Percentiles rank a stretch among this genome's conserved stretches.
phyloP scores from a whole-genome alignment of 2,888 invertebrate genomes.

The Dasypolia templi region DNA sequence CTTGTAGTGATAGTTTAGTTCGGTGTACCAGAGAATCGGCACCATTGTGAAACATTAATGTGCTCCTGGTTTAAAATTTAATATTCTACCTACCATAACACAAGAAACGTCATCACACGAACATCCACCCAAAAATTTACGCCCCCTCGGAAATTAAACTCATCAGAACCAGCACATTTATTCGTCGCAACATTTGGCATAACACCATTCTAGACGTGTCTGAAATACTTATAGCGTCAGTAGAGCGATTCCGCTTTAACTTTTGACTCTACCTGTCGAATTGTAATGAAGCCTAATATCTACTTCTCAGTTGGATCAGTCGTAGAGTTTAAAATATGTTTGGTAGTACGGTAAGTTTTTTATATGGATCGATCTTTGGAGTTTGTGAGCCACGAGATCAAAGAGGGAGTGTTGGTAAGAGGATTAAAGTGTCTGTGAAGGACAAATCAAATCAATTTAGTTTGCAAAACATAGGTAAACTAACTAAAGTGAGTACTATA shows the following conservation, averaged over 20 bases:
- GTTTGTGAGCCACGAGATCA: conserved; percentile 47
- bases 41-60: too few relatives aligned
- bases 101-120: conserved; percentile 33
- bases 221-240: conserved; percentile 73
- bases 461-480: not conserved
- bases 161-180: conserved; percentile 49
- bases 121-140: conserved; percentile 32
- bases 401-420: conserved; percentile 15
- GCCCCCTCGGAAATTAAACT: conserved; percentile 60
- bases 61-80: not conserved
- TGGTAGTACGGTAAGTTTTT: conserved; percentile 64
- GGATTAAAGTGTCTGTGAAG: conserved; percentile 9
- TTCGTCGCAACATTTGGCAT: conserved; percentile 70
- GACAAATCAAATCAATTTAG: conserved; percentile 5
- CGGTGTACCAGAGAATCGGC: too few relatives aligned
- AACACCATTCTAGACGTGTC: conserved; percentile 78
- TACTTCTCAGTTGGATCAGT: conserved; percentile 67
- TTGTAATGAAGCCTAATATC: conserved; percentile 79
- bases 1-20: too few relatives aligned
- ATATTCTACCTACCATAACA: not conserved
- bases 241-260: conserved; percentile 77
- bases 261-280: conserved; percentile 83
- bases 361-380: conserved; percentile 43
- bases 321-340: conserved; percentile 65
- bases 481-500: not conserved